phyloP scores from a whole-genome alignment of 2,797 vertebrate genomes.

The Phyllotis vaccarum region DNA sequence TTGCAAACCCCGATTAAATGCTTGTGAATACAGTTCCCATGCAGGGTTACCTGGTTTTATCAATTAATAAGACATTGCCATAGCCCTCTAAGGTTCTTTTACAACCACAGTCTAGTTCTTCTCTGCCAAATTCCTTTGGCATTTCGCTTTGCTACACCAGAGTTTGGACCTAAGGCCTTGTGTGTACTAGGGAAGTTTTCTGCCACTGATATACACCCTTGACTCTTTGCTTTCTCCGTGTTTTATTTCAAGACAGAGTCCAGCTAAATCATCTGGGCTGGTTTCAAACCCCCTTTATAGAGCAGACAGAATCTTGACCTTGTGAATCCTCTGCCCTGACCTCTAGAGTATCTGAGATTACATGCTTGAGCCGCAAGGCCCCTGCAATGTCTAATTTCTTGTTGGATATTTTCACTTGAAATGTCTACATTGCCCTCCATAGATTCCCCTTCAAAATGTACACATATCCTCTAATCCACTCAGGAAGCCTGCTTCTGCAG shows the following conservation, averaged over 20 bases:
- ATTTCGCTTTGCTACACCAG: background rate
- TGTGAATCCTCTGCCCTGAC: background rate
- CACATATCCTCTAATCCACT: background rate
- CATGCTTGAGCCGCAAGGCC: background rate
- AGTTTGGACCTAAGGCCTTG: background rate
- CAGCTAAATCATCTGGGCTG: background rate
- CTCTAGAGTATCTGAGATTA: background rate
- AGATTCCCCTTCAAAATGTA: background rate
- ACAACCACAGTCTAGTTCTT: background rate
- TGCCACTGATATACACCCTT: background rate
- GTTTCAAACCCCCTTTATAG: background rate
- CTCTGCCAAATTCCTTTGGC: background rate
- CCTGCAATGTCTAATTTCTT: conserved; percentile 2
- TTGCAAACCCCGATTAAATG: background rate
- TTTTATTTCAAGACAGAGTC: background rate
- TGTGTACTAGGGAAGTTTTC: background rate
- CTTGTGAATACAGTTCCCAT: background rate
- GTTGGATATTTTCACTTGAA: background rate
- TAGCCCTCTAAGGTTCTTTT: background rate
- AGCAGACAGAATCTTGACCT: background rate
- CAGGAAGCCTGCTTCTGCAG: background rate
- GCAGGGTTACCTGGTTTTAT: background rate
- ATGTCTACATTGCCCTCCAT: background rate
- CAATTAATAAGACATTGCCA: background rate
- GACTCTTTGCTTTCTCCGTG: too few species aligned